These are phyloP conservation scores for Pseudomyrmex flavicornis DNA, from an alignment of 1,140 invertebrate species.

Conservation along the genomic window DNA sequence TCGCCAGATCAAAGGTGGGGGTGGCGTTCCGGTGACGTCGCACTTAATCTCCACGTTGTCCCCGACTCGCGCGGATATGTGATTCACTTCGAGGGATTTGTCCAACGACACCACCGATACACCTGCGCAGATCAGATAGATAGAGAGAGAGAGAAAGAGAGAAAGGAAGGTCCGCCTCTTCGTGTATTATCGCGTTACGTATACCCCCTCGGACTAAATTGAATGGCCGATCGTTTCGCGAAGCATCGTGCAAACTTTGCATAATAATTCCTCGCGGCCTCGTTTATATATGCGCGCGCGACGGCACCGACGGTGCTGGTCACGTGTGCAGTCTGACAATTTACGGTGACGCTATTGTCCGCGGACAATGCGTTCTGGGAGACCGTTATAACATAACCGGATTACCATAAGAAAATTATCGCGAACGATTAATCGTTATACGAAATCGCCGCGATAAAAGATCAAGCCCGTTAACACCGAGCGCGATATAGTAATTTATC, in stretches of 20 bases:
- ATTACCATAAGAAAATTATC: constrained; percentile 52
- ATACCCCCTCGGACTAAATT: constrained; percentile 17
- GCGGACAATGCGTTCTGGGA: constrained; percentile 38
- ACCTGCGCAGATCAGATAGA: constrained; percentile 83
- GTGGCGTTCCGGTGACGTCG: constrained; percentile 90
- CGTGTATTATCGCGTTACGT: constrained; percentile 9
- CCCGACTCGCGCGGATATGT: constrained; percentile 89
- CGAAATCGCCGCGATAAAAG: not conserved
- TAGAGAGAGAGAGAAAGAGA: too few relatives aligned
- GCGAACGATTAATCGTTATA: constrained; percentile 11
- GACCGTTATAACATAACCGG: constrained; percentile 26
- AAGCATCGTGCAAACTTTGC: constrained; percentile 41
- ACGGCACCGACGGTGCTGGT: constrained; percentile 27
- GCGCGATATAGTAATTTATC: not conserved
- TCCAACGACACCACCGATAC: constrained; percentile 90
- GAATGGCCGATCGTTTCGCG: constrained; percentile 38
- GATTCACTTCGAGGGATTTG: constrained; percentile 90
- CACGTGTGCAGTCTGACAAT: constrained; percentile 52
- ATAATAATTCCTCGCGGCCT: constrained; percentile 52
- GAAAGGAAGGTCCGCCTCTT: not conserved
- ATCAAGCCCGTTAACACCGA: not conserved
- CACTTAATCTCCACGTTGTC: constrained; percentile 94
- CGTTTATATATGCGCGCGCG: constrained; percentile 51
- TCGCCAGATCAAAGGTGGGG: constrained; percentile 90
- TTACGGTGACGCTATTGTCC: constrained; percentile 52